phyloP scores from a whole-genome alignment of 1,140 invertebrate genomes.

The Chironomus striatipennis region DNA sequence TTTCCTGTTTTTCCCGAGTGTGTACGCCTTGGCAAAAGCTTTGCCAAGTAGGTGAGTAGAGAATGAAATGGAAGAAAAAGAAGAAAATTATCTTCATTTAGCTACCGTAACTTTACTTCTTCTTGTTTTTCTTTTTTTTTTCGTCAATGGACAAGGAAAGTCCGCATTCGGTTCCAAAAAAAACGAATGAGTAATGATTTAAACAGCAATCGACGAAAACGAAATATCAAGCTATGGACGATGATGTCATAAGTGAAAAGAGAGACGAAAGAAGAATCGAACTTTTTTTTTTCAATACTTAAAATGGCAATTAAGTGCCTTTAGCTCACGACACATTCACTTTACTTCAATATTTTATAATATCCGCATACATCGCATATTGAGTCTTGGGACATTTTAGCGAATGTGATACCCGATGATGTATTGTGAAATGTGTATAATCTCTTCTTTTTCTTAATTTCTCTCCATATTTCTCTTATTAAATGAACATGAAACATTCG shows the following conservation, averaged over 20 bases:
- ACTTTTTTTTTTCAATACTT: background rate
- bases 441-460: too few species aligned
- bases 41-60: too few species aligned
- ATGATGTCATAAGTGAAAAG: slow-evolving; percentile 11
- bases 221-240: background rate
- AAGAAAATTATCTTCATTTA: too few species aligned
- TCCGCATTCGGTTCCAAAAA: too few species aligned
- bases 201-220: background rate
- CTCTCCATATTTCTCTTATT: too few species aligned
- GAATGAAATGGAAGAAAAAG: too few species aligned
- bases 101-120: too few species aligned
- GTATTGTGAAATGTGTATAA: background rate
- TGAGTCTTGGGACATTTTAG: background rate
- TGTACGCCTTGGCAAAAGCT: too few species aligned
- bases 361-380: slow-evolving; percentile 12
- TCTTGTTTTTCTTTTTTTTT: too few species aligned
- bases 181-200: background rate
- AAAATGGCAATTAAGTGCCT: too few species aligned
- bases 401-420: background rate
- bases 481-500: background rate
- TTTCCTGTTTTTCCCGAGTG: too few species aligned
- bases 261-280: background rate
- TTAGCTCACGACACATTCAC: background rate
- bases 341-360: slow-evolving; percentile 2
- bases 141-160: too few species aligned